These are phyloP conservation scores for Cuniculus paca DNA, from an alignment of 2,797 vertebrate genomes.

Conservation along the genomic window DNA sequence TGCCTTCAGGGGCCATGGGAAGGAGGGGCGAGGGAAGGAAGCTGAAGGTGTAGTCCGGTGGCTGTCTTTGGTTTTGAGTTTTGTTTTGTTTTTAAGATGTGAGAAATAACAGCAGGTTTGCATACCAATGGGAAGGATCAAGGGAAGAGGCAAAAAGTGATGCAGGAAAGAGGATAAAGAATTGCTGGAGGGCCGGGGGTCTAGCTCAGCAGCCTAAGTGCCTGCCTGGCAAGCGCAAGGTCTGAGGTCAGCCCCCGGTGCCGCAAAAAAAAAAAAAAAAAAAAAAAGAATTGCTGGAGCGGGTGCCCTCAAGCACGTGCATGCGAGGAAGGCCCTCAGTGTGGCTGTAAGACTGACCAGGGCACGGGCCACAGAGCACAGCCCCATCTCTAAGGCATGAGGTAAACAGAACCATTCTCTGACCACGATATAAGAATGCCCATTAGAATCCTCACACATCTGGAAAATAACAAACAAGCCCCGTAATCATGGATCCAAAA, in stretches of 20 bases:
- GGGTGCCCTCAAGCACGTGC: no score
- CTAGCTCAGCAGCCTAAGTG: no score
- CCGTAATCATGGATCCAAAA: neutral
- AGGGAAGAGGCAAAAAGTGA: neutral
- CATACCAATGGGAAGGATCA: neutral
- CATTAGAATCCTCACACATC: neutral
- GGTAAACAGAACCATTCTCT: neutral
- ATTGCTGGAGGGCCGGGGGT: accelerated
- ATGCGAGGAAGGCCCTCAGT: neutral
- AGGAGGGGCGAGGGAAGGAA: neutral
- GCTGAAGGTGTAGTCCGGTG: neutral
- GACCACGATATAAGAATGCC: neutral
- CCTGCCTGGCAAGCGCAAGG: no score
- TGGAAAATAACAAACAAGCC: conserved; percentile 43
- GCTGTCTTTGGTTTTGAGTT: neutral
- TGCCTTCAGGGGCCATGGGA: neutral
- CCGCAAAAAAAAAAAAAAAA: no score
- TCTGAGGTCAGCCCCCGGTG: no score
- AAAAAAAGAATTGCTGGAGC: accelerated
- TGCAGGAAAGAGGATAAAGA: neutral
- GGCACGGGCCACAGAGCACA: neutral
- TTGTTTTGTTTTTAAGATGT: neutral
- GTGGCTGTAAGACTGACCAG: neutral
- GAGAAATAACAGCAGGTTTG: conserved; percentile 1
- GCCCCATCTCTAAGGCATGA: neutral